Evolutionary conservation across 2,888 invertebrate genomes (phyloP).

Genomic region (Monopis laevigella): DNA sequence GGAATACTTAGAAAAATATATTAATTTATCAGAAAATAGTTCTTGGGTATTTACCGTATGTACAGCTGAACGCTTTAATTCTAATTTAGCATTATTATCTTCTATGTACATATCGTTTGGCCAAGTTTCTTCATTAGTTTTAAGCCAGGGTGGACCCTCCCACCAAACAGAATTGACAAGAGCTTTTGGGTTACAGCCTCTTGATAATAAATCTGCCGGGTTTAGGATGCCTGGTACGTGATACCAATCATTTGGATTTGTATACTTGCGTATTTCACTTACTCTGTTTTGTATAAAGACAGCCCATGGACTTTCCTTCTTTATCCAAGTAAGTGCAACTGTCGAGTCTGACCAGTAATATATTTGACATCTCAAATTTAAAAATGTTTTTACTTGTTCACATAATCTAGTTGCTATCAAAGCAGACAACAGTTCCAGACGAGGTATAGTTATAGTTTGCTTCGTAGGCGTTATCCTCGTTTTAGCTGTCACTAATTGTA

Average conservation of each 20-base stretch:
- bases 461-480: conserved; percentile 4
- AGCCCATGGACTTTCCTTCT: not conserved
- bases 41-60: not conserved
- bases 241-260: not conserved
- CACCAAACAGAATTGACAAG: not conserved
- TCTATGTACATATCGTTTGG: conserved; percentile 1
- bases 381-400: conserved; percentile 1
- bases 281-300: conserved; percentile 9
- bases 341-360: conserved; percentile 10
- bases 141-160: conserved; percentile 1
- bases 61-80: conserved; percentile 3
- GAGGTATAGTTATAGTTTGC: conserved; percentile 8
- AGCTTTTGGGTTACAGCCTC: conserved; percentile 5
- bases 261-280: conserved; percentile 4
- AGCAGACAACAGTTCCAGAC: conserved; percentile 7
- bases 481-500: conserved; percentile 7
- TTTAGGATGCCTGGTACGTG: conserved; percentile 7
- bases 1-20: conserved; percentile 4
- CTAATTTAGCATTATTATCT: conserved; percentile 4
- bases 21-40: not conserved
- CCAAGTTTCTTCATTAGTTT: not conserved
- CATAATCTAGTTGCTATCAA: conserved; percentile 3
- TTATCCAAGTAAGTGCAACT: conserved; percentile 4
- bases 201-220: conserved; percentile 9
- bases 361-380: conserved; percentile 2